A percentile compares a stretch with the other conserved stretches of the same genome.
Evolutionary conservation across 2,113 vertebrate genomes (phyloP).

Genomic region (Platichthys flesus): DNA sequence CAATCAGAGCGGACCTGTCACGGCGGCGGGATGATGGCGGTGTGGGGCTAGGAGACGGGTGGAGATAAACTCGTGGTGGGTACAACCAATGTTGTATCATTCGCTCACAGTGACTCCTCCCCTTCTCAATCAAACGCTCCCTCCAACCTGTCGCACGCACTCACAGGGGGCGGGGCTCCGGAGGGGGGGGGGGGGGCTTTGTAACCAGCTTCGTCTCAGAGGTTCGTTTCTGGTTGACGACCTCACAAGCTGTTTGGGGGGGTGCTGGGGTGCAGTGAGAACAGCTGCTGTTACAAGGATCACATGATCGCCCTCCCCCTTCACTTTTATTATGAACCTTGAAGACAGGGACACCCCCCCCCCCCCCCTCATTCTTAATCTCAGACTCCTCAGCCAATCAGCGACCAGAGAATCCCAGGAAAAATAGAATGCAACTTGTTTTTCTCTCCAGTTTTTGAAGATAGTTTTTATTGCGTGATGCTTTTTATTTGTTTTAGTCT

Average conservation of each 20-base stretch:
- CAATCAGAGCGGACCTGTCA: no score
- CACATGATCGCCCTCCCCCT: neutral
- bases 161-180: neutral
- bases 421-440: constrained; percentile 27
- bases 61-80: constrained; percentile 38
- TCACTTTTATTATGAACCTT: neutral
- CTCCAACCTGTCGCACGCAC: constrained; percentile 16
- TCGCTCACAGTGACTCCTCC: constrained; percentile 29
- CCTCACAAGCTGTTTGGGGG: neutral
- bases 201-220: constrained; percentile 29
- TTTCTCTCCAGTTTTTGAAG: constrained; percentile 28
- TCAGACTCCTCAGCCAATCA: constrained; percentile 23
- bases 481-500: neutral
- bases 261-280: neutral
- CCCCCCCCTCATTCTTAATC: neutral
- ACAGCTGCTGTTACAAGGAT: constrained; percentile 19
- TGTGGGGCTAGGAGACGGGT: neutral
- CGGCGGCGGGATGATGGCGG: no score
- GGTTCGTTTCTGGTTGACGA: no score
- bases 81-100: constrained; percentile 48
- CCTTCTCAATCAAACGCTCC: constrained; percentile 41
- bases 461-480: constrained; percentile 29
- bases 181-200: neutral
- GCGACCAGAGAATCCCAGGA: neutral
- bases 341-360: neutral